These are phyloP conservation scores for Proctacanthus coquilletti DNA, from an alignment of 1,140 invertebrate species.

Conservation along the genomic window DNA sequence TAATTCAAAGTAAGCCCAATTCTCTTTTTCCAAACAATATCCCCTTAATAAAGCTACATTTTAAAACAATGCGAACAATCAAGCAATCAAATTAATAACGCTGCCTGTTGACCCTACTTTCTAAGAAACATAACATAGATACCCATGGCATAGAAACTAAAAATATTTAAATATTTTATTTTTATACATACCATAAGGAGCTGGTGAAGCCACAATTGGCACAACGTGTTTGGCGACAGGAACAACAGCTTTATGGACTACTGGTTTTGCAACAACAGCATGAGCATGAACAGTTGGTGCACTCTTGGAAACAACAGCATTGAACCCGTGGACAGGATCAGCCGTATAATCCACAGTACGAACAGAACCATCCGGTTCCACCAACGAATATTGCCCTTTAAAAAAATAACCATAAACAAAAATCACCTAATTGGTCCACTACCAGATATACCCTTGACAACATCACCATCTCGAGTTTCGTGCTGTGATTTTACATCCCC, in stretches of 20 bases:
- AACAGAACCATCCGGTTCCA: conserved; percentile 51
- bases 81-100: no score
- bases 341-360: conserved; percentile 48
- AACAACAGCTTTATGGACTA: conserved; percentile 21
- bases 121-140: no score
- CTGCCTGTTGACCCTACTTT: no score
- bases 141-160: no score
- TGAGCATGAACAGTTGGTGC: conserved; percentile 35
- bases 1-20: no score
- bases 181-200: conserved; percentile 34
- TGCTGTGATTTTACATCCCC: conserved; percentile 35
- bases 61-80: no score
- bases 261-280: conserved; percentile 19
- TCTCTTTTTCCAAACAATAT: no score
- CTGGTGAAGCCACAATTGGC: conserved; percentile 19
- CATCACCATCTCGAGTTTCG: conserved; percentile 35
- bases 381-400: conserved; percentile 44
- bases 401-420: conserved; percentile 5
- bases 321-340: conserved; percentile 38
- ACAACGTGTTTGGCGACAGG: no score
- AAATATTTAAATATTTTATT: no score
- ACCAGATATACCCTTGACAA: conserved; percentile 33
- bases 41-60: no score
- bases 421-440: background rate
- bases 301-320: conserved; percentile 39